Percentiles rank a stretch among this genome's conserved stretches.
These are phyloP conservation scores for Eulemur mongoz DNA, from an alignment of 2,797 vertebrate species.

Conservation along the genomic window DNA sequence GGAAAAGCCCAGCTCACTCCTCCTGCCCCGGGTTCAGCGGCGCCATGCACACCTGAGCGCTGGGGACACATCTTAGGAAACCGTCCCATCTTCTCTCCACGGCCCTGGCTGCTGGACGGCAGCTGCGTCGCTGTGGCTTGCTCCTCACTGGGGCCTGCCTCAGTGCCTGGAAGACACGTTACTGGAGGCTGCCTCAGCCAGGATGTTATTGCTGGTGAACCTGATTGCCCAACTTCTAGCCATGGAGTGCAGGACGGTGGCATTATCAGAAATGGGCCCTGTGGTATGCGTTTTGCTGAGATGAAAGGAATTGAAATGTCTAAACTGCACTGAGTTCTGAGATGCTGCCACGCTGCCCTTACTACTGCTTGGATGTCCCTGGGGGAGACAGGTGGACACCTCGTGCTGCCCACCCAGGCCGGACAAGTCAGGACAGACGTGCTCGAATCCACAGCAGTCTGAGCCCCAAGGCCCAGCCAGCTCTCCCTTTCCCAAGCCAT, in stretches of 20 bases:
- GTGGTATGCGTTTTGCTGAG: neutral
- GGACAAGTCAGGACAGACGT: accelerated
- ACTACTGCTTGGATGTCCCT: neutral
- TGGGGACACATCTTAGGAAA: neutral
- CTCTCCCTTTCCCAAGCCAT: neutral
- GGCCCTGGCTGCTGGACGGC: neutral
- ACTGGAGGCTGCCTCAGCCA: neutral
- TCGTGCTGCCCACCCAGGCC: accelerated
- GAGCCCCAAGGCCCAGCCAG: neutral
- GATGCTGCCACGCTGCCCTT: accelerated
- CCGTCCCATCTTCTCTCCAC: accelerated
- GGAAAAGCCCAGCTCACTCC: neutral
- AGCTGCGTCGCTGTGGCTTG: neutral
- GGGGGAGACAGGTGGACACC: neutral
- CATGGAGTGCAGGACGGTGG: neutral
- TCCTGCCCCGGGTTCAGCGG: neutral
- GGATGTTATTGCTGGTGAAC: slow-evolving; percentile 85
- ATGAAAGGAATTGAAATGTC: neutral
- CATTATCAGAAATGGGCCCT: slow-evolving; percentile 30
- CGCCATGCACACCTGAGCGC: neutral
- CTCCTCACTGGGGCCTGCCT: neutral
- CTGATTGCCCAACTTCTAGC: slow-evolving; percentile 22
- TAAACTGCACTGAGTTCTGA: neutral
- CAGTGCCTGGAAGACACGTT: neutral
- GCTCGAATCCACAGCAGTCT: neutral